Conservation (phyloP, 2,888 invertebrate species). For the Cremastinae sp. region DNA sequence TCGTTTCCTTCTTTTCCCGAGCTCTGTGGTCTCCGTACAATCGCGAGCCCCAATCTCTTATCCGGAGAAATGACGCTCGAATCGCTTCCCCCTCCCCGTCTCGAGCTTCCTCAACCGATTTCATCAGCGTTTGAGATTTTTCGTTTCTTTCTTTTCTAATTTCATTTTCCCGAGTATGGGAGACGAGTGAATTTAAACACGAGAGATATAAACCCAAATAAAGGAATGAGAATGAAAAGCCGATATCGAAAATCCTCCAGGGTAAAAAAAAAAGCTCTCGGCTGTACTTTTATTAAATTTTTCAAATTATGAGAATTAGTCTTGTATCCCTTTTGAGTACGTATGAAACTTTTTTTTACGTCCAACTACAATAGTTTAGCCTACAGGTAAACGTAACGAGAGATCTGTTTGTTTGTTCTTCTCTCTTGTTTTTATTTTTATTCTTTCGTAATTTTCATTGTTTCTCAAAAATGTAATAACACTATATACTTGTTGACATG, state of each 20-base stretch:
- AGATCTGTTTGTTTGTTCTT: slow-evolving; percentile 28
- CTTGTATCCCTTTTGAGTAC: slow-evolving; percentile 49
- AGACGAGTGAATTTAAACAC: background rate
- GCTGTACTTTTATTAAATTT: slow-evolving; percentile 2
- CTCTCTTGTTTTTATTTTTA: too few relatives aligned
- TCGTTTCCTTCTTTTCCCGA: slow-evolving; percentile 43
- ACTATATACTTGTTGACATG: slow-evolving; percentile 50
- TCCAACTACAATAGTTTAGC: slow-evolving; percentile 70
- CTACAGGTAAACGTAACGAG: slow-evolving; percentile 69
- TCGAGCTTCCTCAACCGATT: slow-evolving; percentile 20
- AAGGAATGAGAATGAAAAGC: background rate
- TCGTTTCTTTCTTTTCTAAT: too few relatives aligned
- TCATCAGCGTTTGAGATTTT: slow-evolving; percentile 18
- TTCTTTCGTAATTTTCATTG: slow-evolving; percentile 55
- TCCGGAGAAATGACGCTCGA: slow-evolving; percentile 40
- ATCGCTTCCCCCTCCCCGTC: slow-evolving; percentile 10
- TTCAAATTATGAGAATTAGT: background rate
- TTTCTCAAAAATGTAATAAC: slow-evolving; percentile 58
- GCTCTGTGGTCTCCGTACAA: slow-evolving; percentile 40
- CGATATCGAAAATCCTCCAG: background rate
- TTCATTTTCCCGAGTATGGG: too few relatives aligned
- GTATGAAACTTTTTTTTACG: slow-evolving; percentile 25
- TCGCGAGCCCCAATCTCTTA: slow-evolving; percentile 45
- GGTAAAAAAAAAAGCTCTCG: background rate
- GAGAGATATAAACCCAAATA: background rate